Conservation (phyloP, 2,113 vertebrate species). For the crab-eating macaque (Macaca fascicularis) region T2T-MFA8v1.1 NC_088385.1:114769501-114770000, state of each 20-base stretch:
- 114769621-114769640: neutral
- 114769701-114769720: neutral
- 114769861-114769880: neutral
- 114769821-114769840: neutral
- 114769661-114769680: neutral
- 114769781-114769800: neutral
- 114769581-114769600: neutral
- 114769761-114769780: neutral
- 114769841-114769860: neutral
- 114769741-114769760: neutral
- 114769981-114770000: neutral
- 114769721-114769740: neutral
- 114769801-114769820: neutral
- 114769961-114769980: neutral
- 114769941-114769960: neutral
- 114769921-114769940: neutral
- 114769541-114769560: neutral
- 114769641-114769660: neutral
- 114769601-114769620: neutral
- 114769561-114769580: neutral
- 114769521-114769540: neutral
- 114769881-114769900: no score
- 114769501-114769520: neutral
- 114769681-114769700: neutral
- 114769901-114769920: rapidly evolving